Evolutionary conservation across 2,888 invertebrate species (phyloP).

Genomic region (Theodoxus fluviatilis): DNA sequence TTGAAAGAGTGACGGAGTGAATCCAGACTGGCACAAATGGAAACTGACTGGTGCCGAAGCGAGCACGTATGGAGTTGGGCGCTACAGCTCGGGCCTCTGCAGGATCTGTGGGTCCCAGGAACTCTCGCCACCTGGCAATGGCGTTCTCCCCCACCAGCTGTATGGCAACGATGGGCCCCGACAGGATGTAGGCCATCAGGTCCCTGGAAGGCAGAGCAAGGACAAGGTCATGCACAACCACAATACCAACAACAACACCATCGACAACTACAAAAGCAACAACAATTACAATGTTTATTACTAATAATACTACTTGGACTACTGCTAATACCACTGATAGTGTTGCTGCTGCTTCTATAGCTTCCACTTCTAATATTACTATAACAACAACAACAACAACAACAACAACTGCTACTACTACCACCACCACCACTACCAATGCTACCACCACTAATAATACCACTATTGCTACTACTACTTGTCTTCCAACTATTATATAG

Average conservation of each 20-base stretch:
- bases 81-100: slow-evolving; percentile 51
- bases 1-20: neutral
- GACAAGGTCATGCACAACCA: neutral
- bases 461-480: too few relatives aligned
- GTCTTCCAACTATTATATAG: too few relatives aligned
- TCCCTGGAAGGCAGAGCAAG: slow-evolving; percentile 65
- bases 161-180: slow-evolving; percentile 76
- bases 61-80: slow-evolving; percentile 55
- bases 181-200: slow-evolving; percentile 73
- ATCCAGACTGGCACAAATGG: neutral
- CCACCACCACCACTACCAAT: too few relatives aligned
- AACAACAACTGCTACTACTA: too few relatives aligned
- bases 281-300: neutral
- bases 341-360: neutral
- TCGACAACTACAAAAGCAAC: neutral
- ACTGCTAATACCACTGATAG: neutral
- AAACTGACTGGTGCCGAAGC: slow-evolving; percentile 58
- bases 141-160: slow-evolving; percentile 79
- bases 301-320: too few relatives aligned
- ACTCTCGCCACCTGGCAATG: slow-evolving; percentile 70
- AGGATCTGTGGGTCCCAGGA: slow-evolving; percentile 70
- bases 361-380: neutral
- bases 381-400: too few relatives aligned
- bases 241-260: neutral
- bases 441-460: too few relatives aligned